Base-by-base conservation (phyloP, 2,113 vertebrate species). In the Nerophis ophidion region DNA sequence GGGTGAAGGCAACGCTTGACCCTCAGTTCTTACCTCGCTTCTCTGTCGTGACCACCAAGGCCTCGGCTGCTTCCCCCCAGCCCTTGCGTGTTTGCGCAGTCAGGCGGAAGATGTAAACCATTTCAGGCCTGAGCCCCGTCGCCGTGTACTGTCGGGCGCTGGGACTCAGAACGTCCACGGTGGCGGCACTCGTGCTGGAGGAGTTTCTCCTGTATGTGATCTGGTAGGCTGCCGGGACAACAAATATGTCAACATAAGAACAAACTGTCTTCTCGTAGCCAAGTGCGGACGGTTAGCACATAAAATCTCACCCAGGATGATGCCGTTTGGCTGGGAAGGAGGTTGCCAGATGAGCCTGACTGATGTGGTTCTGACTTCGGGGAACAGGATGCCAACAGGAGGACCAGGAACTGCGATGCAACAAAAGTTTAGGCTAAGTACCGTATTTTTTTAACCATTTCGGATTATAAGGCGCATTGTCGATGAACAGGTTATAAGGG, bases 341-440 rank as follows among this genome's bases (percentile, higher is more conserved):
- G 95, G 94, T 70, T 98, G 94, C 97, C 96, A 98, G 86, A 97
- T 88, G 51, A 99, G 92, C 42, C 93, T 87, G 68, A 98, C 95
- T 0, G 92, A 92, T 4, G 87, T 93, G 70, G 93, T 96, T 77
- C 96, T 92, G 60, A 99, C 97, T 80, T 99, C 96, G 0, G 97
- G 97, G 77, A 99, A 99, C 44, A 98, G 90, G 70, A 98, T 95
- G 57, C 96, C 96, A 53, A 96, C 82, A 0, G 96, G 97, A 15
- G 94, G 95, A 0, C 97, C 97, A 0, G 97, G 97, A 34, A 99
- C 97, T 99, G 35, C 51, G 36, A 60, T 10, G 62, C 45, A 16
- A 34, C 52, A 55, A 55, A 38, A 14, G 26, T 26, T 26, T 10
- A 7, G 14, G 12, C n/a, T 1, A 44, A 44, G 40, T 44, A 44